phyloP scores from a whole-genome alignment of 2,113 vertebrate species.

The Phoxinus phoxinus region DNA sequence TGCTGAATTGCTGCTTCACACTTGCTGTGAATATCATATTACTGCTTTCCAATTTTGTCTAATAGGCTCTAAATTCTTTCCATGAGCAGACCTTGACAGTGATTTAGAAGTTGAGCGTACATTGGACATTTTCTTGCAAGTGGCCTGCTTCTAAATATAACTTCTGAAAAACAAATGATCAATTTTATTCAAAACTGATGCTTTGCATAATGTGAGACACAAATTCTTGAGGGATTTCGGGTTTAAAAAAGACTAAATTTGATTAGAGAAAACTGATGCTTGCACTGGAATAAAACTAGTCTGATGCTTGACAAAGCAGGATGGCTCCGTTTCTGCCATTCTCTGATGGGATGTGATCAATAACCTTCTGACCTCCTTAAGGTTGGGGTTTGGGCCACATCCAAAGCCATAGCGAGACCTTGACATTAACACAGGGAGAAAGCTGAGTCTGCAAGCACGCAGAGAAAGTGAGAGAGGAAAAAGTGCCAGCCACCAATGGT shows the following conservation, averaged over 20 bases:
- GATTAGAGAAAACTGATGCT: background rate
- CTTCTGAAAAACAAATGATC: background rate
- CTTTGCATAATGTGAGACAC: conserved; percentile 17
- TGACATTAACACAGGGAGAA: conserved; percentile 57
- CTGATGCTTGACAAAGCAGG: background rate
- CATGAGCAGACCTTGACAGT: background rate
- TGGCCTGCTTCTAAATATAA: conserved; percentile 16
- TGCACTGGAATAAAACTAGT: background rate
- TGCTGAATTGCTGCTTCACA: background rate
- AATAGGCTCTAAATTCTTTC: background rate
- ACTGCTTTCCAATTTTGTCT: background rate
- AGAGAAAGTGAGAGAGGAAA: conserved; percentile 31
- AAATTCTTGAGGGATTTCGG: conserved; percentile 5
- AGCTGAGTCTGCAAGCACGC: conserved; percentile 53
- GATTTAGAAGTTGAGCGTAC: background rate
- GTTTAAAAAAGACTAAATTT: background rate
- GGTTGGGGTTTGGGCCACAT: conserved; percentile 54
- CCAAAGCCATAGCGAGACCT: conserved; percentile 55
- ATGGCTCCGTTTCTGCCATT: conserved; percentile 27
- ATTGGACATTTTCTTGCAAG: background rate
- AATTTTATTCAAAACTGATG: conserved; percentile 5
- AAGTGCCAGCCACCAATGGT: conserved; percentile 22
- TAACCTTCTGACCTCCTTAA: conserved; percentile 51
- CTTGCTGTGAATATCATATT: background rate
- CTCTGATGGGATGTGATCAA: conserved; percentile 50